These are phyloP conservation scores for Oscheius myriophilus DNA, from an alignment of 2,888 invertebrate genomes.

Conservation along the genomic window DNA sequence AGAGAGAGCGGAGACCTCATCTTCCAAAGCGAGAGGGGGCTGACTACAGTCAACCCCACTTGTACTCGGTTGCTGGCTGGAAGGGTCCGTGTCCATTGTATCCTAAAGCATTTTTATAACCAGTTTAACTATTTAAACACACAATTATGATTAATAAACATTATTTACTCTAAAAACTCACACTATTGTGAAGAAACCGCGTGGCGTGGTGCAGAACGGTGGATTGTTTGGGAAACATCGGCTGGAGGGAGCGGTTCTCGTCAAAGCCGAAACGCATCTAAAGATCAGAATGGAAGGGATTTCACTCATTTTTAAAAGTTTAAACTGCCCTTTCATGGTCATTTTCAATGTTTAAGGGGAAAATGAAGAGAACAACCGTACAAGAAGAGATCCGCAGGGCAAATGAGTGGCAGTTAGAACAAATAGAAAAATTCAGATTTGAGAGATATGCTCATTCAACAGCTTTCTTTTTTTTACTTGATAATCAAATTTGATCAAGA, in stretches of 20 bases:
- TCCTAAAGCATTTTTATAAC: constrained; percentile 4
- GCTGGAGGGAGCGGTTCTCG: constrained; percentile 47
- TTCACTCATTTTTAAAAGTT: background rate
- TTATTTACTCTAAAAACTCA: constrained; percentile 3
- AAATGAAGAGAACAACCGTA: too few species aligned
- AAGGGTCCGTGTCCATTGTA: constrained; percentile 5
- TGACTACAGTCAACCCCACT: constrained; percentile 4
- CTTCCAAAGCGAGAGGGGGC: background rate
- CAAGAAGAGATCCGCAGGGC: too few species aligned
- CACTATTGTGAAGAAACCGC: constrained; percentile 32
- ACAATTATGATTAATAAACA: background rate
- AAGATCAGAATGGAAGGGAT: background rate
- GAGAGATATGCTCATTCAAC: too few species aligned
- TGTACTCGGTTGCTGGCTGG: constrained; percentile 13
- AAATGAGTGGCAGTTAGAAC: too few species aligned
- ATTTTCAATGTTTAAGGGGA: too few species aligned
- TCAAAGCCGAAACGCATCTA: constrained; percentile 66
- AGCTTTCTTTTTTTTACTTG: too few species aligned
- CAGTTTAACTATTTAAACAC: too few species aligned
- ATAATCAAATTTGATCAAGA: too few species aligned
- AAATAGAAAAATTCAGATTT: too few species aligned
- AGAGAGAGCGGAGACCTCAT: constrained; percentile 6
- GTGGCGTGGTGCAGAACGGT: constrained; percentile 60
- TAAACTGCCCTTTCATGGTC: too few species aligned
- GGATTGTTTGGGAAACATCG: constrained; percentile 44